Percentiles rank a stretch among this genome's conserved stretches.
Conservation (phyloP, 2,797 vertebrate species). For the Carcharodon carcharias region DNA sequence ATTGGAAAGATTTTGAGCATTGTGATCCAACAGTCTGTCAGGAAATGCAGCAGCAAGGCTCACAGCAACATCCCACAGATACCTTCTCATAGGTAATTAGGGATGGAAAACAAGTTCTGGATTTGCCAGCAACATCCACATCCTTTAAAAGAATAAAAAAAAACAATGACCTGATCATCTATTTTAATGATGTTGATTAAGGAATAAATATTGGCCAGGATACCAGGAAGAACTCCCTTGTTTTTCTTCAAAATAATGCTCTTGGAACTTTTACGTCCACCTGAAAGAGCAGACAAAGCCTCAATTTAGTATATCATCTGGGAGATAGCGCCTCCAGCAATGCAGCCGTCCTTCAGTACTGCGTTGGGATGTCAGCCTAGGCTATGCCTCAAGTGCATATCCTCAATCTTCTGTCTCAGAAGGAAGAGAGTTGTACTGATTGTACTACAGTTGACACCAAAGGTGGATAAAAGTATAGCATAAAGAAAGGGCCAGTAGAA, state of each 20-base stretch:
- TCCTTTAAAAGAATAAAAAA: no score
- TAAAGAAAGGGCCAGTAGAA: neutral
- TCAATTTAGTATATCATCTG: neutral
- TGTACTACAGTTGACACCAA: neutral
- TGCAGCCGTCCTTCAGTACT: neutral
- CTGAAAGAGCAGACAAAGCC: neutral
- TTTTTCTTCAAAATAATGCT: neutral
- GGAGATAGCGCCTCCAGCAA: neutral
- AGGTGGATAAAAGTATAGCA: neutral
- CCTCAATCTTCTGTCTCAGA: neutral
- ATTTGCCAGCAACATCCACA: no score
- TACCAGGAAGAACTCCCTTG: neutral
- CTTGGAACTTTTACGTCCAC: neutral
- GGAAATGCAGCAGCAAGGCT: neutral
- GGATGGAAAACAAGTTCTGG: no score
- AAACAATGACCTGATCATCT: neutral
- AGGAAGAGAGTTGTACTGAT: no score
- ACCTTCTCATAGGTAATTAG: no score
- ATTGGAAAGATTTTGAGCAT: neutral
- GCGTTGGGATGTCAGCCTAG: neutral
- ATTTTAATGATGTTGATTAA: neutral
- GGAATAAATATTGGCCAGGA: neutral
- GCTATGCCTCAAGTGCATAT: neutral
- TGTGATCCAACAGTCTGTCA: neutral
- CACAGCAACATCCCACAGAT: neutral